Conservation (phyloP, 2,113 vertebrate genomes). For the Tetraodon nigroviridis region DNA sequence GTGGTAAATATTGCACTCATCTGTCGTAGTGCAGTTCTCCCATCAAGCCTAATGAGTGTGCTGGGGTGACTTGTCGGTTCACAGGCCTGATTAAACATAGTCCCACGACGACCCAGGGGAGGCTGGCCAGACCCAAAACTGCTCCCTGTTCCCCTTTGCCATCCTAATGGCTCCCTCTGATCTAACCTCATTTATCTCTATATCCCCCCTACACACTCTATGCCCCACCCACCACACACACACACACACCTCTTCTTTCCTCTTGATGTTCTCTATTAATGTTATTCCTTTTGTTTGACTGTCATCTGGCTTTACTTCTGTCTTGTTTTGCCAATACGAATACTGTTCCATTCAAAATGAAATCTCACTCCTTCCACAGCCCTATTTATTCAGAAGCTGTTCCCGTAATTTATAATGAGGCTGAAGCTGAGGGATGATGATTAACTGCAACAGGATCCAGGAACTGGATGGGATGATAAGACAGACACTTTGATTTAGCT, state of each 20-base stretch:
- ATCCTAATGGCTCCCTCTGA: slow-evolving; percentile 61
- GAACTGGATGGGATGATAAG: slow-evolving; percentile 53
- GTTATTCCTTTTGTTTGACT: slow-evolving; percentile 45
- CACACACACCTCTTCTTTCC: background rate
- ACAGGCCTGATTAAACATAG: slow-evolving; percentile 72
- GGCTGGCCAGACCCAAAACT: slow-evolving; percentile 33
- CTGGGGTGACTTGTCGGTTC: slow-evolving; percentile 71
- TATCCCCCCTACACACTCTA: slow-evolving; percentile 42
- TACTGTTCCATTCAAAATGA: slow-evolving; percentile 1
- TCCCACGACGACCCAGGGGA: slow-evolving; percentile 57
- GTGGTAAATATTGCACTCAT: slow-evolving; percentile 68
- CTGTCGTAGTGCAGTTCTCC: slow-evolving; percentile 63
- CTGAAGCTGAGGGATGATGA: slow-evolving; percentile 59
- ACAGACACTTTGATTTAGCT: slow-evolving; percentile 66
- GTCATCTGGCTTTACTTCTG: slow-evolving; percentile 49
- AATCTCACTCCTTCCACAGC: slow-evolving; percentile 20
- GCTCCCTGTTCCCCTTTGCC: slow-evolving; percentile 46
- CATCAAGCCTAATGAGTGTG: slow-evolving; percentile 73
- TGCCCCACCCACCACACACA: slow-evolving; percentile 17
- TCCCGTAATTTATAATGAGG: slow-evolving; percentile 56
- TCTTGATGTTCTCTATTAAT: slow-evolving; percentile 18
- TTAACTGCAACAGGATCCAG: slow-evolving; percentile 58
- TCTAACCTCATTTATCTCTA: slow-evolving; percentile 67
- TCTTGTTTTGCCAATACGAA: slow-evolving; percentile 4
- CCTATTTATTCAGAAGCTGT: slow-evolving; percentile 50